Evolutionary conservation across 1,140 invertebrate genomes (phyloP), one percentile per base, ranked within the genome.

Genomic region (Apocrypta bakeri): DNA sequence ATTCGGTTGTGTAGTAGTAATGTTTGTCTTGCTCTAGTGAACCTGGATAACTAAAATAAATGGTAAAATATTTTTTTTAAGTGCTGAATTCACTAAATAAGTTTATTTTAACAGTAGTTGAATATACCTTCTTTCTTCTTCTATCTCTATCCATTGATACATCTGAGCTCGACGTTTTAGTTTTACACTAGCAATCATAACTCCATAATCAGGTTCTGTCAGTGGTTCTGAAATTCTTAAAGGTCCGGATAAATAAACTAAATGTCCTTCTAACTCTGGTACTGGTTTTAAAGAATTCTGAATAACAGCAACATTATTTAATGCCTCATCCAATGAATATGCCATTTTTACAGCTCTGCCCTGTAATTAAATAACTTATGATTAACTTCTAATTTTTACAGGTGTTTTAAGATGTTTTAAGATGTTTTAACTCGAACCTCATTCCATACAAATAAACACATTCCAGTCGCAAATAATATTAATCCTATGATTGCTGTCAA

Each of bases 101-200:
- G 42, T 75, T 24, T 68, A 68, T 79, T 48, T 68, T 33, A 9
- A 24, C 24, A 78, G 42, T 71, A 83, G 21, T n/a, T 21, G 48
- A 56, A 82, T 75, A 86, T 89, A 94, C 93, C 90, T 93, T 89
- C 94, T 92, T 86, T 97, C 96, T 88, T 92, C 91, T 84, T 92
- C 90, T n/a, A 91, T 89, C 85, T 98, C 97, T 68, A 97, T 93
- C 97, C 97, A 98, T 88, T 98, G 97, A 89, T 96, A 98, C 96
- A 98, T 98, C 90, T 98, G 97, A 0, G 97, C 96, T 83, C 95
- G 92, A 69, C 96, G 94, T 84, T 95, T 95, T 29, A 97, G 88
- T 86, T 96, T 96, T 0, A 96, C 94, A 25, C 96, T 94, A 76
- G 94, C 92, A 8, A 97, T 93, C 86, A 95, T 94, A 64, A 97